Conservation (phyloP, 1,140 invertebrate genomes). For the Scylla paramamosain region DNA sequence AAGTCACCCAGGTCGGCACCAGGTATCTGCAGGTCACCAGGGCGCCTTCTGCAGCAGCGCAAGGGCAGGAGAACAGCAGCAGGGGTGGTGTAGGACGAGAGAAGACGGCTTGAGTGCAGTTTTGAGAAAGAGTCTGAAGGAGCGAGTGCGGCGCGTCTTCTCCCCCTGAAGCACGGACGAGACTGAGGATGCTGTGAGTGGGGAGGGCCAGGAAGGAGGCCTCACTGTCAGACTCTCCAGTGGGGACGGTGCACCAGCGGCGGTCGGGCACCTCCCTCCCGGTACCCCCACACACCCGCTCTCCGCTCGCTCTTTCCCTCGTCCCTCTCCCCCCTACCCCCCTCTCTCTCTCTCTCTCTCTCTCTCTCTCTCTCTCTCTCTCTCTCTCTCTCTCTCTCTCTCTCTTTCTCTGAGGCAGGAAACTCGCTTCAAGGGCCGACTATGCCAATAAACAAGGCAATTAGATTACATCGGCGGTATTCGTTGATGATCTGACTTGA, state of each 20-base stretch:
- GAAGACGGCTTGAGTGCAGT: slow-evolving; percentile 11
- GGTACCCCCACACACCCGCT: no score
- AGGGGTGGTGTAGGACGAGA: not conserved
- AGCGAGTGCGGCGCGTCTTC: slow-evolving; percentile 8
- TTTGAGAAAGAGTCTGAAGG: slow-evolving; percentile 12
- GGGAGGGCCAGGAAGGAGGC: not conserved
- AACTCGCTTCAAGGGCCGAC: not conserved
- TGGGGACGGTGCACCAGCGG: not conserved
- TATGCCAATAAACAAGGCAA: slow-evolving; percentile 5
- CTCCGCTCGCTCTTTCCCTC: no score
- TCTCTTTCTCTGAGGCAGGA: not conserved
- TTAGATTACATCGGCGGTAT: not conserved
- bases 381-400: slow-evolving; percentile 20
- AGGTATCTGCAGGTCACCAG: not conserved
- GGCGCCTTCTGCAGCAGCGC: not conserved
- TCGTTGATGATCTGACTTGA: not conserved
- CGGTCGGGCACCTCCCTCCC: not conserved
- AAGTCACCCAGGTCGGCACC: not conserved
- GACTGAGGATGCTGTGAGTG: not conserved
- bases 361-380: not conserved
- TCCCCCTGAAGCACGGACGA: slow-evolving; percentile 17
- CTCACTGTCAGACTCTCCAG: no score
- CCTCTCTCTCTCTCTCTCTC: no score
- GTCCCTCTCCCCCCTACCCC: no score
- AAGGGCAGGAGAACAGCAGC: not conserved